Base-by-base conservation (phyloP, 2,888 invertebrate genomes). In the Ormyrus thymus region DNA sequence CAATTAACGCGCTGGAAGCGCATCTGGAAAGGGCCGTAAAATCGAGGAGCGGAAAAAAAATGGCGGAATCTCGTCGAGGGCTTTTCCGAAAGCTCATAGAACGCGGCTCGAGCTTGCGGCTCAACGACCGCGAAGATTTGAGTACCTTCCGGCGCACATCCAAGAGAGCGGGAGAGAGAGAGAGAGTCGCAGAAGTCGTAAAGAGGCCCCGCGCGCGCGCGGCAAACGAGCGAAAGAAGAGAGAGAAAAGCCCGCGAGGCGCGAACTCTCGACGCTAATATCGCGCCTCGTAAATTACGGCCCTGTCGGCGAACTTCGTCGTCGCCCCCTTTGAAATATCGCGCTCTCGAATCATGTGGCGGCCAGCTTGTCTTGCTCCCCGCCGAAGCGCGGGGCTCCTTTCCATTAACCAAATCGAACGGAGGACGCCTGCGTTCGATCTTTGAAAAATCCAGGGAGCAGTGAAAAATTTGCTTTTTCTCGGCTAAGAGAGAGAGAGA, bases 241-340 rank as follows among this genome's bases (percentile, higher is more conserved):
- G 51, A 45, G 61, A 66, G 53, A 53, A 29, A 66, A 53, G 53
- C 29, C 13, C 65, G n/a, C 70, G 29, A 51, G 8, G 68, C 15
- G 68, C 29, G 66, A 66, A 55, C 72, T 82, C 81, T 77, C 68
- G 81, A 81, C 82, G 84, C 83, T 85, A 86, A 85, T 85, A 85
- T 85, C 84, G 79, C 80, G 81, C 84, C 85, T 86, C 86, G 85
- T 86, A 86, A 86, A 86, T 86, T 85, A 86, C 81, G 74, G 72
- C 56, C 81, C 85, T 84, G 86, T 84, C 84, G 83, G 84, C 85
- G 85, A 9, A 7, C 58, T 15, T 58, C 58, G 56, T 56, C 56
- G 70, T 58, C 15, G 59, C 64, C 77, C 50, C 68, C 74, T 81
- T 81, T 83, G 82, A 83, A 83, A 83, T 84, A 84, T 83, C 81